phyloP scores from a whole-genome alignment of 2,113 vertebrate genomes.

The Chelonoidis abingdonii region DNA sequence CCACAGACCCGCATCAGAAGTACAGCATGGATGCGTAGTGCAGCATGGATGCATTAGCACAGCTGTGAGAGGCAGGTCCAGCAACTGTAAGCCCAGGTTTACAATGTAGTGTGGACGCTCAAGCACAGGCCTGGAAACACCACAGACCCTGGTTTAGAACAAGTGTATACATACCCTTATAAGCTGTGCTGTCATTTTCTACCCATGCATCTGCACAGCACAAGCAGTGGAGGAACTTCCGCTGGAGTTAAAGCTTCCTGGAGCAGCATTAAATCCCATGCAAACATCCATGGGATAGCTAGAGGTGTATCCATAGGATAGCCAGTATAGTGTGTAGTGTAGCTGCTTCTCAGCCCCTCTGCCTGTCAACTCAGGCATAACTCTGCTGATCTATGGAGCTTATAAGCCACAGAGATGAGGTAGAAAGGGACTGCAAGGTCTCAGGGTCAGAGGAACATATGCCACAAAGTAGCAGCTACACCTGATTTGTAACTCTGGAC shows the following conservation, averaged over 20 bases:
- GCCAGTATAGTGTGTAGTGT: not conserved
- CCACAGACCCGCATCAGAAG: too few relatives aligned
- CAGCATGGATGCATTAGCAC: too few relatives aligned
- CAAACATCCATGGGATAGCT: not conserved
- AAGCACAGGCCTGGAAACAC: too few relatives aligned
- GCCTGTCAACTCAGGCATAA: not conserved
- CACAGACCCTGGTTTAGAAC: too few relatives aligned
- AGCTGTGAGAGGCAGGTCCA: too few relatives aligned
- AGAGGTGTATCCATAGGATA: too few relatives aligned
- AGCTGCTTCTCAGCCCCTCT: not conserved
- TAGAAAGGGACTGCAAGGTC: not conserved
- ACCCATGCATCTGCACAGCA: not conserved
- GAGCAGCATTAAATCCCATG: not conserved
- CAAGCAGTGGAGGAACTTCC: not conserved
- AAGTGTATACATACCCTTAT: too few relatives aligned
- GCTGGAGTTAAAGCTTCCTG: not conserved
- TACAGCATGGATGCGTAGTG: too few relatives aligned
- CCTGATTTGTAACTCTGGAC: not conserved
- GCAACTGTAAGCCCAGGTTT: too few relatives aligned
- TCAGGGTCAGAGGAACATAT: not conserved
- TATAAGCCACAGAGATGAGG: not conserved
- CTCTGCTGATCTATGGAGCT: not conserved
- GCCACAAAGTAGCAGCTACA: fast-evolving
- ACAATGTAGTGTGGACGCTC: too few relatives aligned
- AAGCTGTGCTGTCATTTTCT: not conserved